A percentile compares a stretch with the other conserved stretches of the same genome.
phyloP scores from a whole-genome alignment of 1,140 invertebrate species.

The Drosophila arizonae region DNA sequence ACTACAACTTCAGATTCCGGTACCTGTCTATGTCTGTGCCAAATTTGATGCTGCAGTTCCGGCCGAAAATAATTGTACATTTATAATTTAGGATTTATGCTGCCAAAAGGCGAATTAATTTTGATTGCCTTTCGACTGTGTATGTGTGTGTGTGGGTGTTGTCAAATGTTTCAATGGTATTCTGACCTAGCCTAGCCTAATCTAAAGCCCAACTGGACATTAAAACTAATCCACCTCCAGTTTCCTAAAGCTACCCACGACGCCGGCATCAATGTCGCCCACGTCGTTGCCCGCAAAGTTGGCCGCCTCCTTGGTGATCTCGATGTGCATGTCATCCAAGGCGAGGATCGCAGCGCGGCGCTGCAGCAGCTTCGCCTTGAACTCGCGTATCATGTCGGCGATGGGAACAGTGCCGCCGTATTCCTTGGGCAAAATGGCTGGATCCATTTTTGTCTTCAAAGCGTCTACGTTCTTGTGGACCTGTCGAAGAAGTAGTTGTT shows the following conservation, averaged over 20 bases:
- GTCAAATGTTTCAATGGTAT: slow-evolving; percentile 75
- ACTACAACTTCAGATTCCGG: slow-evolving; percentile 39
- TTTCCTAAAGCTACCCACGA: slow-evolving; percentile 91
- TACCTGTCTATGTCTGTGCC: slow-evolving; percentile 36
- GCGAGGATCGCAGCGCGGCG: slow-evolving; percentile 87
- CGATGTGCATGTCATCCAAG: slow-evolving; percentile 91
- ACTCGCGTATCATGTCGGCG: slow-evolving; percentile 90
- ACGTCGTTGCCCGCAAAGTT: slow-evolving; percentile 86
- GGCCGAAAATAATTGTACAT: slow-evolving; percentile 6
- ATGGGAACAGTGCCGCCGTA: slow-evolving; percentile 92
- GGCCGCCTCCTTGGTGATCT: slow-evolving; percentile 86
- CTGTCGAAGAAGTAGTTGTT: slow-evolving; percentile 76
- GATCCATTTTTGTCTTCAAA: slow-evolving; percentile 87
- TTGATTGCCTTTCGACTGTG: slow-evolving; percentile 27
- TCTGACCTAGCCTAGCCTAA: slow-evolving; percentile 66
- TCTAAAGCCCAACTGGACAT: slow-evolving; percentile 25
- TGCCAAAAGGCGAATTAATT: slow-evolving; percentile 56
- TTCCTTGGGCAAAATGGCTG: slow-evolving; percentile 91
- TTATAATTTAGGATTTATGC: slow-evolving; percentile 59
- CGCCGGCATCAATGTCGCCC: slow-evolving; percentile 86
- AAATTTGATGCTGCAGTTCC: slow-evolving; percentile 8
- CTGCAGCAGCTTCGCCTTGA: slow-evolving; percentile 87
- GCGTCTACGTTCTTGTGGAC: slow-evolving; percentile 89
- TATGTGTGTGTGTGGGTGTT: slow-evolving; percentile 46
- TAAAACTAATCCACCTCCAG: slow-evolving; percentile 89